Evolutionary conservation across 2,113 vertebrate species (phyloP).

Genomic region (Lophochroa leadbeateri): DNA sequence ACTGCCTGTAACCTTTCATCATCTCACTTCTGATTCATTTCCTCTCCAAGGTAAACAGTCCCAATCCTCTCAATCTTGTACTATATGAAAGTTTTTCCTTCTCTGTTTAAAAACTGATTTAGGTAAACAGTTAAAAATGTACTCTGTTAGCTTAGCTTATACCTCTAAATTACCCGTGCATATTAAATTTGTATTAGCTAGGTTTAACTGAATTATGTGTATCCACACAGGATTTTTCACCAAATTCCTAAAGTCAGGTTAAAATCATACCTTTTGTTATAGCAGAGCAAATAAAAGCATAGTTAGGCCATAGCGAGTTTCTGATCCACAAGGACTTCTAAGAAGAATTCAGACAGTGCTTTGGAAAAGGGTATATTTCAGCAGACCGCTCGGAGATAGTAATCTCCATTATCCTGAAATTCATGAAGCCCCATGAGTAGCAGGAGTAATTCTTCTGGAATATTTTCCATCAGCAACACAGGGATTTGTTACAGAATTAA

Average conservation of each 20-base stretch:
- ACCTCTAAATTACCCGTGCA: slow-evolving; percentile 20
- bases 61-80: slow-evolving; percentile 12
- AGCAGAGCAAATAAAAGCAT: not conserved
- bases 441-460: not conserved
- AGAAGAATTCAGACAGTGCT: not conserved
- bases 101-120: slow-evolving; percentile 57
- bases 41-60: slow-evolving; percentile 46
- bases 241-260: not conserved
- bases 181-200: slow-evolving; percentile 47
- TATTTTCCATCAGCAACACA: not conserved
- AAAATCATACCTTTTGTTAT: slow-evolving; percentile 16
- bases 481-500: slow-evolving; percentile 26
- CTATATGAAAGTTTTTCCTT: slow-evolving; percentile 22
- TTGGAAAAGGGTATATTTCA: not conserved
- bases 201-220: slow-evolving; percentile 31
- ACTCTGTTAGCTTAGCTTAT: slow-evolving; percentile 38
- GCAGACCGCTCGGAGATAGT: not conserved
- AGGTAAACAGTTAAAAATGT: slow-evolving; percentile 52
- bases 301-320: not conserved
- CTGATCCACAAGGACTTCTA: not conserved
- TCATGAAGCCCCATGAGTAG: not conserved
- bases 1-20: slow-evolving; percentile 45
- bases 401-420: slow-evolving; percentile 3
- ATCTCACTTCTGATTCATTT: slow-evolving; percentile 45
- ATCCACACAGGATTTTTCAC: slow-evolving; percentile 20